Conservation (phyloP, 1,140 invertebrate species). For the Hyles vespertilio region DNA sequence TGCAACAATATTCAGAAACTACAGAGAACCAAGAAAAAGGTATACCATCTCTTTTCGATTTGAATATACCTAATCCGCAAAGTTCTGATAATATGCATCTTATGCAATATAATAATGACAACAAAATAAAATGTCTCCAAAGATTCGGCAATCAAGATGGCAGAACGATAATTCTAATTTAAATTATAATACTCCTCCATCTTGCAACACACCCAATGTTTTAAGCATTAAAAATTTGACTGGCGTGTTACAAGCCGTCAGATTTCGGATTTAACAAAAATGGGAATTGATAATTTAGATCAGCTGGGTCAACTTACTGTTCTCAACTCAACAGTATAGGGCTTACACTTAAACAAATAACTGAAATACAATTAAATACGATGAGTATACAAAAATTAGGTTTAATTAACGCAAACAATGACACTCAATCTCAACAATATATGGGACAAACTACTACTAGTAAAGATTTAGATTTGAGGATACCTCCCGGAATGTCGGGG, state of each 20-base stretch:
- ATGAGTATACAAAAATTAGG: constrained; percentile 76
- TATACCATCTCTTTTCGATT: constrained; percentile 77
- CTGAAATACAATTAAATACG: constrained; percentile 78
- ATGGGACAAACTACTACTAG: constrained; percentile 26
- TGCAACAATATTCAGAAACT: constrained; percentile 73
- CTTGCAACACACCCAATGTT: constrained; percentile 53
- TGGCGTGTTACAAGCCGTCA: constrained; percentile 75
- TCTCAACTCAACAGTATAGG: constrained; percentile 77
- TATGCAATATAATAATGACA: constrained; percentile 52
- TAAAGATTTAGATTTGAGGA: constrained; percentile 71
- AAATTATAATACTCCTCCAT: constrained; percentile 59
- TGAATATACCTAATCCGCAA: constrained; percentile 74
- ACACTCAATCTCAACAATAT: constrained; percentile 38
- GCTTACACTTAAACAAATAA: constrained; percentile 76
- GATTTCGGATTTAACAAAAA: constrained; percentile 75
- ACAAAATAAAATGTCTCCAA: constrained; percentile 68
- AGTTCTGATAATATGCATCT: constrained; percentile 38
- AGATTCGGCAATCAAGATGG: constrained; percentile 80
- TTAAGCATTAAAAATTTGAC: constrained; percentile 76
- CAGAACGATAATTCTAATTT: constrained; percentile 62
- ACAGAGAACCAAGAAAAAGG: constrained; percentile 54
- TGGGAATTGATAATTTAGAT: constrained; percentile 77
- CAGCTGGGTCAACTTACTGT: constrained; percentile 77
- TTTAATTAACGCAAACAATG: constrained; percentile 63
- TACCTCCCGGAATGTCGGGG: constrained; percentile 51